Evolutionary conservation across 2,888 invertebrate species (phyloP).

Genomic region (Lysandra coridon): DNA sequence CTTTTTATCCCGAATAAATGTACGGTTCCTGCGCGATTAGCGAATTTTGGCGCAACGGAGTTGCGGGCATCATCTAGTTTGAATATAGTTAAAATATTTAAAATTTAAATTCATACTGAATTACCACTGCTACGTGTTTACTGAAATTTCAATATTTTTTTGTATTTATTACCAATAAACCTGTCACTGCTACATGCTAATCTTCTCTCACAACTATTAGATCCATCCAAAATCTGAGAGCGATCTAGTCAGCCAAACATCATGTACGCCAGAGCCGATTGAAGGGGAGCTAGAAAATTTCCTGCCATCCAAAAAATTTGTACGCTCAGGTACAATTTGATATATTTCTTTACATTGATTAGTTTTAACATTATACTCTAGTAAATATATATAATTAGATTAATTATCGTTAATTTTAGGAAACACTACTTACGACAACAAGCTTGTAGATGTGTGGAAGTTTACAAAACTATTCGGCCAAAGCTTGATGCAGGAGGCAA

Average conservation of each 20-base stretch:
- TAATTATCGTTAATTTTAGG: not conserved
- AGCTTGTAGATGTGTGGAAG: not conserved
- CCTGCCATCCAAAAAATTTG: not conserved
- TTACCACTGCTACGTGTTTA: too few relatives aligned
- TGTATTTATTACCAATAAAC: too few relatives aligned
- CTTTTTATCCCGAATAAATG: too few relatives aligned
- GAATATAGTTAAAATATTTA: too few relatives aligned
- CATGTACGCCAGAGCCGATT: not conserved
- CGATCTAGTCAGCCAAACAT: constrained; percentile 33
- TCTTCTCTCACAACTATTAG: constrained; percentile 32
- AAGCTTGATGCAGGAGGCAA: not conserved
- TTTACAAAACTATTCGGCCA: not conserved
- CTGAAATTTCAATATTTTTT: too few relatives aligned
- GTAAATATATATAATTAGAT: not conserved
- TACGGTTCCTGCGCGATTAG: too few relatives aligned
- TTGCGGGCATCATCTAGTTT: too few relatives aligned
- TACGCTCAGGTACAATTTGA: not conserved
- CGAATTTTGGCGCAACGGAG: too few relatives aligned
- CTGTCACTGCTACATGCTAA: not conserved
- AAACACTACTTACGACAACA: not conserved
- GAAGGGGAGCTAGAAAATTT: not conserved
- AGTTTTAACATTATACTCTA: too few relatives aligned
- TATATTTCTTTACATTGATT: not conserved
- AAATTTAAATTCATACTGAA: too few relatives aligned
- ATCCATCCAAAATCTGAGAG: not conserved